Evolutionary conservation across 64 coral and sea anemone species (phyloP), one percentile per base, ranked within the genome.

Genomic region (Actinia tenebrosa): DNA sequence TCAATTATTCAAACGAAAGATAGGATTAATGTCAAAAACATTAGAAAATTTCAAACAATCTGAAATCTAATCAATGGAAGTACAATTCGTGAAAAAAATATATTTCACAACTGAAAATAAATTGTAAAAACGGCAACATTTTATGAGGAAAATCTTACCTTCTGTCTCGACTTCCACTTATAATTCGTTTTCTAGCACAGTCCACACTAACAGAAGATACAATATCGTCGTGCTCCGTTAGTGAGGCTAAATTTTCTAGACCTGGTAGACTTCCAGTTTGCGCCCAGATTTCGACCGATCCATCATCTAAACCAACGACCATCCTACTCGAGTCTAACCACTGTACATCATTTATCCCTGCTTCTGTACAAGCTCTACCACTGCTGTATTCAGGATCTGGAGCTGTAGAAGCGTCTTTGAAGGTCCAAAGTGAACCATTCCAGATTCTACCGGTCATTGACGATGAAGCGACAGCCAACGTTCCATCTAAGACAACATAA

Each of bases 391-490:
- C 78, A 13, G 89, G 89, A 88, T 98, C 93, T 13, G 96, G 96
- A 0, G 96, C 96, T 88, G 92, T 94, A 10, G 90, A 87, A 81
- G 90, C 90, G 79, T 94, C 93, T 91, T 95, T 98, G 80, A 98
- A 98, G 14, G 92, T 53, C 96, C 96, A 98, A 71, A 98, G 69
- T 15, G 90, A 95, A 25, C 96, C 96, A 87, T 92, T 92, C 96
- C 96, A 98, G 13, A 84, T 88, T 82, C 96, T 90, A 54, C 89
- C 96, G 25, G 90, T 95, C 56, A 98, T 44, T 1, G 88, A 89
- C 22, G 93, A 98, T 0, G 96, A 98, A 27, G 90, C 96, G 27
- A 98, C 77, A 13, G 88, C 96, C 46, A 98, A 75, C 53, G 87
- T 98, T 22, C 96, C 96, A 71, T 95, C 96, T 98, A 64, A 18